Percentiles rank a stretch among this genome's conserved stretches.
phyloP scores from a whole-genome alignment of 1,140 invertebrate species.

The Polyergus mexicanus region DNA sequence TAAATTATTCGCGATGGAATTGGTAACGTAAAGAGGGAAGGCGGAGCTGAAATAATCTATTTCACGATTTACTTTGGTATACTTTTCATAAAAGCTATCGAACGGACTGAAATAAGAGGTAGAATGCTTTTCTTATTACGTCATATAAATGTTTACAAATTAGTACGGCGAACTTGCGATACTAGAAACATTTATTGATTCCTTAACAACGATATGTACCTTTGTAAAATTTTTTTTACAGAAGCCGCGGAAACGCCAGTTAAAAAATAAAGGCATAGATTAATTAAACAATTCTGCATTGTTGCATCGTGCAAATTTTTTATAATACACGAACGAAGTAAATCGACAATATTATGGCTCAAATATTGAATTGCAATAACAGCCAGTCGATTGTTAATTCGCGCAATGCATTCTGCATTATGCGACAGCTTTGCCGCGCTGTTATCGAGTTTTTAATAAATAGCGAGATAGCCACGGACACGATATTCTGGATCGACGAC shows the following conservation, averaged over 20 bases:
- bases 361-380: not conserved
- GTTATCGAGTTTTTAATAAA: constrained; percentile 3
- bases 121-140: not conserved
- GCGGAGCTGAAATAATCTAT: constrained; percentile 8
- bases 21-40: not conserved
- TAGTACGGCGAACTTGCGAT: not conserved
- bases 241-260: not conserved
- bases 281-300: not conserved
- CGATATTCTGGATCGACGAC: not conserved
- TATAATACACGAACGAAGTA: not conserved
- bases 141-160: constrained; percentile 11
- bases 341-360: not conserved
- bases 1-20: not conserved
- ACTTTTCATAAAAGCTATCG: not conserved
- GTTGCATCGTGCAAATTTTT: not conserved
- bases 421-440: not conserved
- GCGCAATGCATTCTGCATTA: not conserved
- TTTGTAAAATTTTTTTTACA: not conserved
- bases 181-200: not conserved
- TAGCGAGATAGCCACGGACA: not conserved
- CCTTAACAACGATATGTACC: not conserved
- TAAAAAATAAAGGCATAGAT: not conserved
- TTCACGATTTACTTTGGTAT: not conserved
- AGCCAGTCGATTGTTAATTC: not conserved
- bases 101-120: not conserved